Evolutionary conservation across 1,140 invertebrate genomes (phyloP), one percentile per base, ranked within the genome.

Genomic region (Drosophila burlai): DNA sequence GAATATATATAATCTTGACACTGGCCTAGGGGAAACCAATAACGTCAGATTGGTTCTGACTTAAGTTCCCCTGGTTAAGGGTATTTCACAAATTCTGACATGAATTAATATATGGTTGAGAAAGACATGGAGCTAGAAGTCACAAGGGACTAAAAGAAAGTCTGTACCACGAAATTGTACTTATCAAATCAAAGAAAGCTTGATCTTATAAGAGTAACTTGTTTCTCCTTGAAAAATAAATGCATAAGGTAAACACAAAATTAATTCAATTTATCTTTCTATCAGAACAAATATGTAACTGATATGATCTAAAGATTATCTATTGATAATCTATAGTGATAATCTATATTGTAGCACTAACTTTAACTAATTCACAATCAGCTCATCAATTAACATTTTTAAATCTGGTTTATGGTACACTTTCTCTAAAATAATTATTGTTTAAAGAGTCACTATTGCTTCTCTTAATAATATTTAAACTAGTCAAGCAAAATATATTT

Each of bases 1-100:
- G 45, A 47, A 45, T 24, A 46, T 42, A 74, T 50, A 50, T 50
- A 50, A 46, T 60, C 45, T 49, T 52, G 67, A 46, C 55, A 45
- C 57, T 54, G 47, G 71, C 67, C 67, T 50, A 62, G 40, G 38
- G 66, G 31, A 73, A 73, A 49, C 69, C 69, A 73, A 73, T 73
- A 73, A 73, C 66, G 34, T 72, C 21, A 72, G 45, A 73, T 73
- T 73, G 66, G 52, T 72, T 73, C 4, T 36, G 45, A 15, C 54
- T 36, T 21, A 38, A 24, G 62, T 38, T 69, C 21, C 47, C 24
- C 10, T 34, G 55, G 29, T 2, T 46, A 58, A 50, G 31, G 5
- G 40, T 29, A 42, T 36, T 34, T 47, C n/a, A 34, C 24, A 71
- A 46, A 40, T 15, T 68, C 40, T 36, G 31, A 24, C 40, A 38